Base-by-base conservation (phyloP, 1,140 invertebrate genomes). In the Grapholita molesta region DNA sequence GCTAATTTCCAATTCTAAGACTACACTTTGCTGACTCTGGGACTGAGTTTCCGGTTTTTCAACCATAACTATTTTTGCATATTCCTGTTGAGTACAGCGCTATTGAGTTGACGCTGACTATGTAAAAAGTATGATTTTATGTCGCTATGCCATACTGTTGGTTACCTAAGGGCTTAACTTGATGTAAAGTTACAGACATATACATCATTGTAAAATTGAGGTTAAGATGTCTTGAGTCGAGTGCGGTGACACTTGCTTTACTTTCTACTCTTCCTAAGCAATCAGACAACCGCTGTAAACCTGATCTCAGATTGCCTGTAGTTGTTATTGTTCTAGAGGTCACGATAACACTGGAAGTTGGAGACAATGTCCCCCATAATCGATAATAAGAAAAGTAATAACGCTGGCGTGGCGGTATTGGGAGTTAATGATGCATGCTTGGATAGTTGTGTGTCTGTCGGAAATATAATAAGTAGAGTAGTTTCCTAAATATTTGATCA, bases 71-170 rank as follows among this genome's bases (percentile, higher is more conserved):
- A 80, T 80, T 80, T 80, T 77, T 80, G 75, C 73, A 77, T 77
- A 76, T n/a, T n/a, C n/a, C n/a, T n/a, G n/a, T n/a, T n/a, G n/a
- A n/a, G 76, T 77, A 32, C 69, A 71, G 73, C 71, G 68, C 72
- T 66, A 79, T 74, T 78, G 76, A 78, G 77, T 78, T 80, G 76
- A 73, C 72, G 78, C 78, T 78, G 76, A 80, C 69, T 66, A 65
- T 64, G 71, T 70, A 71, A 72, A 75, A 77, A 65, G 73, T 72
- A 71, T 75, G 68, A 76, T 74, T 74, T 66, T 67, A 70, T 66
- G 67, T 72, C 69, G 52, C 48, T 24, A 53, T 35, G 33, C 11
- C 0, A 15, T n/a, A 5, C 35, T 15, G n/a, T 15, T 15, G 5
- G 35, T 38, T 5, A 38, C n/a, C 4, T n/a, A 38, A n/a, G n/a